Percentiles rank a stretch among this genome's conserved stretches.
These are phyloP conservation scores for Atlantisia rogersi DNA, from an alignment of 2,113 vertebrate genomes.

Conservation along the genomic window DNA sequence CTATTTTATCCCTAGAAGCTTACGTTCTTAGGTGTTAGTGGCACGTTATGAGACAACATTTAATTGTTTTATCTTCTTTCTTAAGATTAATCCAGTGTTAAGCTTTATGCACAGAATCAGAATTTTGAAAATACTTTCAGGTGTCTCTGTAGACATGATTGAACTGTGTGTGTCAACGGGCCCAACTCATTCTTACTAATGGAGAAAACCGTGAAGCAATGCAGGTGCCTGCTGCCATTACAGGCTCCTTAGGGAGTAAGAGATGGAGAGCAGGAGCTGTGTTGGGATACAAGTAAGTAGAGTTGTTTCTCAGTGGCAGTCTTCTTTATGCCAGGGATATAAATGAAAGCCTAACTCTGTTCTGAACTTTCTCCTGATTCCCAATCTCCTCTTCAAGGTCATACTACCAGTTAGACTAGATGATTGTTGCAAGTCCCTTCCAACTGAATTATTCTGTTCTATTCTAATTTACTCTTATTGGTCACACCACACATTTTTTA, in stretches of 20 bases:
- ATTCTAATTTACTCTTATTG: not conserved
- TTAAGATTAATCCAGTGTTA: not conserved
- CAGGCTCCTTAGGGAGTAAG: not conserved
- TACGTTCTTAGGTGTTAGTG: not conserved
- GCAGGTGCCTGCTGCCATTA: accelerated
- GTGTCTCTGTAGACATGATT: not conserved
- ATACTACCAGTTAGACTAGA: not conserved
- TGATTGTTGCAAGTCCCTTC: not conserved
- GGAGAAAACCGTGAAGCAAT: not conserved
- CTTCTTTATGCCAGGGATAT: not conserved
- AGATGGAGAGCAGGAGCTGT: not conserved
- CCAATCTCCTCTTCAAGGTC: not conserved
- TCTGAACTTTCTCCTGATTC: not conserved
- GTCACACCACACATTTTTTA: accelerated
- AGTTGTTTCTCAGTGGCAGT: not conserved
- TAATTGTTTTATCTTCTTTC: not conserved
- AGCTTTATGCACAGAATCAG: not conserved
- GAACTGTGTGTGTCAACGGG: not conserved
- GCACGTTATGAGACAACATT: not conserved
- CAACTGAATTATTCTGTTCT: not conserved
- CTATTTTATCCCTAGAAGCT: not conserved
- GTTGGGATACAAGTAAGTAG: accelerated
- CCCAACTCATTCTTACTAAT: not conserved
- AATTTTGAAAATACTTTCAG: not conserved
- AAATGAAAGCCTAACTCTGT: not conserved